Evolutionary conservation across 2,797 vertebrate species (phyloP).

Genomic region (Phalloptychus januarius): DNA sequence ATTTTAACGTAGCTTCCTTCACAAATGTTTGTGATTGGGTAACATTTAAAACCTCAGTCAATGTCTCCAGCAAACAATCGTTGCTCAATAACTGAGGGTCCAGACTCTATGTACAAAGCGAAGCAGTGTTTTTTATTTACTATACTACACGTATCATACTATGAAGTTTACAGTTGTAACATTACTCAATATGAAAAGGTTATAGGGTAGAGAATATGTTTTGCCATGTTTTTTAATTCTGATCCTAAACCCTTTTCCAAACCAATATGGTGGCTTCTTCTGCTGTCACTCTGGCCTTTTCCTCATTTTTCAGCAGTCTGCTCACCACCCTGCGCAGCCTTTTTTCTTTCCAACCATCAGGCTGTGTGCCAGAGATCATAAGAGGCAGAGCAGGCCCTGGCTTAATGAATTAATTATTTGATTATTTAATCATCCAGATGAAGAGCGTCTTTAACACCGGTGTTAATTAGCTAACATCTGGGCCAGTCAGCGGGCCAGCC

Average conservation of each 20-base stretch:
- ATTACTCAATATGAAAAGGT: background rate
- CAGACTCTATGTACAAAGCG: too few relatives aligned
- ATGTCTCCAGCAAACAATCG: too few relatives aligned
- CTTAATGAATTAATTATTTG: constrained; percentile 85
- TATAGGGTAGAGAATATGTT: background rate
- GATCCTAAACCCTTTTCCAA: constrained; percentile 25
- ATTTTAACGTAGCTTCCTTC: too few relatives aligned
- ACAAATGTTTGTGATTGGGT: too few relatives aligned
- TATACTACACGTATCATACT: background rate
- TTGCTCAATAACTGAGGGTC: too few relatives aligned
- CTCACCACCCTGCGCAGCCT: constrained; percentile 39
- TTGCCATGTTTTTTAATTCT: background rate
- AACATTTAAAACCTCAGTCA: too few relatives aligned
- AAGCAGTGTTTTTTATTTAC: too few relatives aligned
- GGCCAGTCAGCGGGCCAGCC: constrained; percentile 71
- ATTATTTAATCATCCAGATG: constrained; percentile 87
- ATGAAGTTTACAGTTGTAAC: background rate
- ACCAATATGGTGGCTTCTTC: constrained; percentile 18
- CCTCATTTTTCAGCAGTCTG: constrained; percentile 34
- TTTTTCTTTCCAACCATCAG: constrained; percentile 48
- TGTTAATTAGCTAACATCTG: constrained; percentile 87
- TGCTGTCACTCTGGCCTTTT: constrained; percentile 34
- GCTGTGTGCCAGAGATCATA: constrained; percentile 79
- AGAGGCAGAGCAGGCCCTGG: constrained; percentile 75
- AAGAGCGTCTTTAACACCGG: constrained; percentile 82